Evolutionary conservation across 2,888 invertebrate species (phyloP).

Genomic region (Masnerella sp.): DNA sequence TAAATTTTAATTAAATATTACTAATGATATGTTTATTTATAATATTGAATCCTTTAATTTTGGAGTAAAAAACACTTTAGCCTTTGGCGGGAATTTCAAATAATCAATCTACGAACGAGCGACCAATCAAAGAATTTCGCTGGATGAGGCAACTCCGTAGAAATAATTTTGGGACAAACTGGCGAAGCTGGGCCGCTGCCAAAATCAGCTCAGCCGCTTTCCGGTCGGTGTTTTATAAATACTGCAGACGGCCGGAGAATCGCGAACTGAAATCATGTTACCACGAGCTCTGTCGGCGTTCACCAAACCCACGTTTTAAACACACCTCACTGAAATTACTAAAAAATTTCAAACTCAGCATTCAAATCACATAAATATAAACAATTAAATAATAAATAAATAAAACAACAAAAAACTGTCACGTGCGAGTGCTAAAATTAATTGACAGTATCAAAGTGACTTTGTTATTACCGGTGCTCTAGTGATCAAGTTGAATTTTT

Average conservation of each 20-base stretch:
- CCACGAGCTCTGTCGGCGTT: conserved; percentile 45
- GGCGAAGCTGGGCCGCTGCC: conserved; percentile 75
- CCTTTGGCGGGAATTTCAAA: conserved; percentile 53
- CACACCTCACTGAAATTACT: too few relatives aligned
- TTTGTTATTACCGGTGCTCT: too few relatives aligned
- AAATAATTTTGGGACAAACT: conserved; percentile 60
- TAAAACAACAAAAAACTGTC: too few relatives aligned
- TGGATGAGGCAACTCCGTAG: conserved; percentile 53
- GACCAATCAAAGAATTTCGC: conserved; percentile 38
- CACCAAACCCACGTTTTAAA: conserved; percentile 14
- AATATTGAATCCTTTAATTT: not conserved
- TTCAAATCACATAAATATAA: not conserved
- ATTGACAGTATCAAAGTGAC: too few relatives aligned
- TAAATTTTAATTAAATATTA: too few relatives aligned
- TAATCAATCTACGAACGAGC: not conserved
- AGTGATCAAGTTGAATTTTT: too few relatives aligned
- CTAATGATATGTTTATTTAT: not conserved
- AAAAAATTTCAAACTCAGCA: too few relatives aligned
- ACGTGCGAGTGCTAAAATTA: too few relatives aligned
- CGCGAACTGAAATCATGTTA: conserved; percentile 66
- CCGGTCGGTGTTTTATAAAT: conserved; percentile 77
- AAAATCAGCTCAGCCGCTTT: conserved; percentile 77
- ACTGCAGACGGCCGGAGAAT: conserved; percentile 73
- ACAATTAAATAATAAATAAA: too few relatives aligned
- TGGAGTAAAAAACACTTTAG: too few relatives aligned